Conservation (phyloP, 2,797 vertebrate species). For the Ptychadena robeensis region DNA sequence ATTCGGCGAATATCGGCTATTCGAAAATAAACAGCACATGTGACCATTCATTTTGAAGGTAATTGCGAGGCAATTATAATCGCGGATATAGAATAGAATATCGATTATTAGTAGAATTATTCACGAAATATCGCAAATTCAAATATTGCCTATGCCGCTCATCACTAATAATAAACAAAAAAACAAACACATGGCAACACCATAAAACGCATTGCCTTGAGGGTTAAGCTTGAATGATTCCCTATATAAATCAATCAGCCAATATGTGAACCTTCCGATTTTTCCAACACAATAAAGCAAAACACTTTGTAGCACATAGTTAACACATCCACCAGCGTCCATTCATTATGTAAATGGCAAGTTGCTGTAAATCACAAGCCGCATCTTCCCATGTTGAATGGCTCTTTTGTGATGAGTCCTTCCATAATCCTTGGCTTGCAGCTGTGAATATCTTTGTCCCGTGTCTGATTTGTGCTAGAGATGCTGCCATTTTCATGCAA, state of each 20-base stretch:
- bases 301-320: not conserved
- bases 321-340: not conserved
- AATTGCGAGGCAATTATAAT: too few relatives aligned
- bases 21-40: too few relatives aligned
- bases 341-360: not conserved
- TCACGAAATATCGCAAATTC: too few relatives aligned
- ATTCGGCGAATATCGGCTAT: too few relatives aligned
- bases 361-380: slow-evolving; percentile 1
- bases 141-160: too few relatives aligned
- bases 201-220: not conserved
- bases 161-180: too few relatives aligned
- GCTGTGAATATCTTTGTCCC: slow-evolving; percentile 42
- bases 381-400: slow-evolving; percentile 31
- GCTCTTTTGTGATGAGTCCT: slow-evolving; percentile 39
- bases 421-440: slow-evolving; percentile 29
- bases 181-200: not conserved
- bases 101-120: too few relatives aligned
- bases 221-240: too few relatives aligned
- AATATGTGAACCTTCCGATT: slow-evolving; percentile 9
- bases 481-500: slow-evolving; percentile 52
- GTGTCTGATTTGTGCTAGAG: slow-evolving; percentile 42
- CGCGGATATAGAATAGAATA: too few relatives aligned
- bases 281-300: slow-evolving; percentile 10
- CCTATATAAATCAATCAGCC: slow-evolving; percentile 1
- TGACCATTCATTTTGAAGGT: too few relatives aligned